Conservation (phyloP, 2,113 vertebrate genomes). For the Cyphomyrus plagiostoma region DNA sequence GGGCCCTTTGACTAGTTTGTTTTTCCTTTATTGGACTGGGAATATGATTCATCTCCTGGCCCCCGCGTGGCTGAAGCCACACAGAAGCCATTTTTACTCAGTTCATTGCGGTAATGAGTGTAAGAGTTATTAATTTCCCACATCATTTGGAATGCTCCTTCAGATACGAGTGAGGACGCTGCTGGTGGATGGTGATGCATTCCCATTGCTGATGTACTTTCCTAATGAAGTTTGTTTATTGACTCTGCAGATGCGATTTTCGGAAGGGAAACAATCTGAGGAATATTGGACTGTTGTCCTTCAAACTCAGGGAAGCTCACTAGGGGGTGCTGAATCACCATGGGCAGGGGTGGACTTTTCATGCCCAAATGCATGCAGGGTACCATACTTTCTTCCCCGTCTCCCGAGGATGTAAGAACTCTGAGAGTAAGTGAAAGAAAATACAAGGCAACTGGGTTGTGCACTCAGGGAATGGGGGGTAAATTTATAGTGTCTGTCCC, state of each 20-base stretch:
- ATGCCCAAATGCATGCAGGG: not conserved
- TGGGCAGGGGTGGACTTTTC: not conserved
- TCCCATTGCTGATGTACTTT: not conserved
- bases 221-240: constrained; percentile 22
- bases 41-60: not conserved
- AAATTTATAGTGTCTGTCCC: not conserved
- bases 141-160: not conserved
- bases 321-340: not conserved
- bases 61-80: not conserved
- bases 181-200: not conserved
- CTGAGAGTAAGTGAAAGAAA: not conserved
- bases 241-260: not conserved
- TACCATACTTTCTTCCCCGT: not conserved
- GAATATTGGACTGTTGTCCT: not conserved
- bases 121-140: not conserved
- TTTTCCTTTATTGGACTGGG: not conserved
- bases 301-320: not conserved
- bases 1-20: not conserved
- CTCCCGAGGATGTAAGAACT: not conserved
- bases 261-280: not conserved
- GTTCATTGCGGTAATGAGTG: not conserved
- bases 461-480: not conserved
- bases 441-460: not conserved
- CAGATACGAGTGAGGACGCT: not conserved
- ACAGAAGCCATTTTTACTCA: not conserved